Base-by-base conservation (phyloP, 2,797 vertebrate genomes). In the Ctenosaura bakeri region DNA sequence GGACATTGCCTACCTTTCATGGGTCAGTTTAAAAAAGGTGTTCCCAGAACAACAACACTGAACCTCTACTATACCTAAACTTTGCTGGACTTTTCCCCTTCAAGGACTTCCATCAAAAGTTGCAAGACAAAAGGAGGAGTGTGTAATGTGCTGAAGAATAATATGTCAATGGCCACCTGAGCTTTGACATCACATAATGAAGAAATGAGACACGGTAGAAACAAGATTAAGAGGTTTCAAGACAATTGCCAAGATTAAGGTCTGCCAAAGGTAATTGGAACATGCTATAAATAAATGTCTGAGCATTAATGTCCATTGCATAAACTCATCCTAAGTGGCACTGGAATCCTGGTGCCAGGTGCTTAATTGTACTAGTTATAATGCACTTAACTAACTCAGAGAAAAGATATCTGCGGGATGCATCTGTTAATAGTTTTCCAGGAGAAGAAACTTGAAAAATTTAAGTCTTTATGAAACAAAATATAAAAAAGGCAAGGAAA, bases 251-350 rank as follows among this genome's bases (percentile, higher is more conserved):
- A 92, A 94, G 90, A 90, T 94, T 81, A 94, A 86, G 93, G 92
- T 64, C 91, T 89, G 92, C 85, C 90, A 92, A 95, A 94, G 93
- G 77, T 90, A 94, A 92, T 85, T 95, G 94, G 91, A 95, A 94
- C 0, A 3, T 91, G 86, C 92, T 95, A 94, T 89, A 96, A 96
- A 96, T 88, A 95, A 0, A 1, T 88, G 91, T 92, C 93, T 85
- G 79, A 94, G 90, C 82, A 92, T 89, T 90, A 92, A 0, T 69
- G 92, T 91, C 95, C 95, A 94, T 93, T 94, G 89, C 92, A 91
- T 94, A 95, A 95, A 94, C 93, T 94, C 94, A 92, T 89, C 91
- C 84, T 92, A 90, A 95, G 87, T 85, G 38, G 91, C 35, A 83
- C 54, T 64, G 35, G 64, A 89, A 73, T 56, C 50, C 3, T 0